phyloP scores from a whole-genome alignment of 2,797 vertebrate genomes.

The Pipistrellus pipistrellus region DNA sequence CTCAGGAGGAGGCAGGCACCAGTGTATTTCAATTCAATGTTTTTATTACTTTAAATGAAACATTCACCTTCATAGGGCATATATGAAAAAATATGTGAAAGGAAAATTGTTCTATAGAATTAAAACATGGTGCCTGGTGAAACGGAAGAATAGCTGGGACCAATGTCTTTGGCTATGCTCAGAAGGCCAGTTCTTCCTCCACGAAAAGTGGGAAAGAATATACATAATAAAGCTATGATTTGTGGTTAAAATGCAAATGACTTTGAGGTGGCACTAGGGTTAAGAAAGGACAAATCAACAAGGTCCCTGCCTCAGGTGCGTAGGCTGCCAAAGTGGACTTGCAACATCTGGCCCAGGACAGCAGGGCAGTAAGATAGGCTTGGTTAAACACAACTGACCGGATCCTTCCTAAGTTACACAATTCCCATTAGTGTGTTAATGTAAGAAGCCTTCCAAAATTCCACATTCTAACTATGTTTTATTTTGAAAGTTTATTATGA shows the following conservation, averaged over 20 bases:
- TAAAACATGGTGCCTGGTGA: background rate
- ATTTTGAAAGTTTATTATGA: constrained; percentile 57
- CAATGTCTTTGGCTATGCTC: background rate
- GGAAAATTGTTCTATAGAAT: background rate
- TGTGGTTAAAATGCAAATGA: constrained; percentile 22
- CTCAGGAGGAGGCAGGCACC: constrained; percentile 20
- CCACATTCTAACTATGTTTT: constrained; percentile 24
- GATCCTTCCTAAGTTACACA: constrained; percentile 13
- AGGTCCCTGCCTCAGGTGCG: background rate
- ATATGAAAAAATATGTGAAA: background rate
- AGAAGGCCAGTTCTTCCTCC: background rate
- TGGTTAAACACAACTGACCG: background rate
- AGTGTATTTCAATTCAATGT: background rate
- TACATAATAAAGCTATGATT: background rate
- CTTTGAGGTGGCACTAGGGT: background rate
- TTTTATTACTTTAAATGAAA: constrained; percentile 40
- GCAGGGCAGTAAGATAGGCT: background rate
- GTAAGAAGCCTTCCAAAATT: constrained; percentile 38
- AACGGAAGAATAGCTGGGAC: background rate
- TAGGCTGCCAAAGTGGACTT: constrained; percentile 27
- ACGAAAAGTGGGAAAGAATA: background rate
- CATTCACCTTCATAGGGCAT: constrained; percentile 1
- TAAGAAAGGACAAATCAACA: background rate
- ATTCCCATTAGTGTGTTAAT: background rate
- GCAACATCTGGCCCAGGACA: background rate